A percentile compares a stretch with the other conserved stretches of the same genome.
These are phyloP conservation scores for Podarcis lilfordi DNA, from an alignment of 2,797 vertebrate genomes.

Conservation along the genomic window DNA sequence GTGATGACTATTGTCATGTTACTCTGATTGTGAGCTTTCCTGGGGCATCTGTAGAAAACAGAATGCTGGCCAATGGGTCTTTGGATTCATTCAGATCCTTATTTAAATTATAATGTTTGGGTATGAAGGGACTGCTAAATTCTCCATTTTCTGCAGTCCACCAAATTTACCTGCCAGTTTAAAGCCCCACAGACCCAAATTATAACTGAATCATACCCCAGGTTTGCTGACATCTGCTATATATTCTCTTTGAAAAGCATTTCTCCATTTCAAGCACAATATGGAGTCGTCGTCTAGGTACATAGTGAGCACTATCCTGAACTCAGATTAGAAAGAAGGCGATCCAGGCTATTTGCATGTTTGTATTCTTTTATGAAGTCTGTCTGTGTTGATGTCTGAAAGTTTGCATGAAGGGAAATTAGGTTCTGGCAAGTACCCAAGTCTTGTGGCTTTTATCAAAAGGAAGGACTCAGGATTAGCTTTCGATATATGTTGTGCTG, in stretches of 20 bases:
- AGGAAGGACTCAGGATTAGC: constrained; percentile 40
- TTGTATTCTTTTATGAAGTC: constrained; percentile 40
- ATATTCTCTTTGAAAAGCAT: neutral
- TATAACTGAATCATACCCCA: neutral
- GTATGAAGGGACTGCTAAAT: too few relatives aligned
- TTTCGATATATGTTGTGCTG: constrained; percentile 26
- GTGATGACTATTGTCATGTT: neutral
- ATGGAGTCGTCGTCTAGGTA: neutral
- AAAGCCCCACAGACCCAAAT: neutral
- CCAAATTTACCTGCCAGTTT: neutral
- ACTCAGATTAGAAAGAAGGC: neutral
- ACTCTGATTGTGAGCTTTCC: neutral
- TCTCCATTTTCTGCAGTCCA: neutral
- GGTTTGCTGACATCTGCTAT: neutral
- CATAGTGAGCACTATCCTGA: neutral
- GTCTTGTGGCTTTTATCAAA: constrained; percentile 47
- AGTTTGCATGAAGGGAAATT: constrained; percentile 36
- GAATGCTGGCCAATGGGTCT: neutral
- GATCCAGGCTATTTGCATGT: neutral
- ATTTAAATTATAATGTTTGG: neutral
- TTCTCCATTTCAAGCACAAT: neutral
- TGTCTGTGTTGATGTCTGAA: constrained; percentile 24
- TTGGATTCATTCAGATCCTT: neutral
- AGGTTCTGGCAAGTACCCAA: constrained; percentile 39
- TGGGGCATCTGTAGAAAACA: neutral